These are phyloP conservation scores for Benthosema pterotum DNA, from an alignment of 2,797 vertebrate genomes.

Conservation along the genomic window DNA sequence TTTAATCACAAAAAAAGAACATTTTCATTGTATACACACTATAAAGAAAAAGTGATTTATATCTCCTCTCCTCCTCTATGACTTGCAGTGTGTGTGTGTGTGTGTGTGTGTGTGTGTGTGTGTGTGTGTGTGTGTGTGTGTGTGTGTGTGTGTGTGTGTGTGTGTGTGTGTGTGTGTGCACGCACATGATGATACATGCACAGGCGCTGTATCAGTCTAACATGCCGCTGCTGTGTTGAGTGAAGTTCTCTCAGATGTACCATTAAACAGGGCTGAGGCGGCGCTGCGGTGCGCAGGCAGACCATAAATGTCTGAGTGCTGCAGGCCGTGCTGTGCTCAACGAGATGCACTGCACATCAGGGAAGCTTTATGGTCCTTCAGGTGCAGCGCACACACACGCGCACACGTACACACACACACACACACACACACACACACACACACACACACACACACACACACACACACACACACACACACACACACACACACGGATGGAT, in stretches of 20 bases:
- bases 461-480: slow-evolving; percentile 6
- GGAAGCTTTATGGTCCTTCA: slow-evolving; percentile 59
- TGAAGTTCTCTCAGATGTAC: slow-evolving; percentile 27
- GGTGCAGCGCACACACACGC: slow-evolving; percentile 15
- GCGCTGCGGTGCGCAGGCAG: slow-evolving; percentile 54
- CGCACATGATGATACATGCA: too few species aligned
- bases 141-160: neutral
- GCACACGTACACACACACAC: slow-evolving; percentile 8
- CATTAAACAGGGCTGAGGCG: slow-evolving; percentile 67
- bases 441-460: slow-evolving; percentile 12
- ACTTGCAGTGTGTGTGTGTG: neutral
- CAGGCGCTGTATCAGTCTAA: too few species aligned
- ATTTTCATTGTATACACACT: too few species aligned
- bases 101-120: neutral
- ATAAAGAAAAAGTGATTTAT: neutral
- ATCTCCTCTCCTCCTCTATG: neutral
- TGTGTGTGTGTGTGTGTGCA: neutral
- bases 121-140: slow-evolving; percentile 2
- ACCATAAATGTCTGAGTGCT: slow-evolving; percentile 67
- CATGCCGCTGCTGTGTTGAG: slow-evolving; percentile 37
- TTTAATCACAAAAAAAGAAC: too few species aligned
- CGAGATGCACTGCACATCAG: slow-evolving; percentile 41
- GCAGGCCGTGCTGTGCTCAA: slow-evolving; percentile 72
- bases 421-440: slow-evolving; percentile 5
- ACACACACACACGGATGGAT: slow-evolving; percentile 2